Conservation (phyloP, 2,113 vertebrate species). For the Sapayoa aenigma region DNA sequence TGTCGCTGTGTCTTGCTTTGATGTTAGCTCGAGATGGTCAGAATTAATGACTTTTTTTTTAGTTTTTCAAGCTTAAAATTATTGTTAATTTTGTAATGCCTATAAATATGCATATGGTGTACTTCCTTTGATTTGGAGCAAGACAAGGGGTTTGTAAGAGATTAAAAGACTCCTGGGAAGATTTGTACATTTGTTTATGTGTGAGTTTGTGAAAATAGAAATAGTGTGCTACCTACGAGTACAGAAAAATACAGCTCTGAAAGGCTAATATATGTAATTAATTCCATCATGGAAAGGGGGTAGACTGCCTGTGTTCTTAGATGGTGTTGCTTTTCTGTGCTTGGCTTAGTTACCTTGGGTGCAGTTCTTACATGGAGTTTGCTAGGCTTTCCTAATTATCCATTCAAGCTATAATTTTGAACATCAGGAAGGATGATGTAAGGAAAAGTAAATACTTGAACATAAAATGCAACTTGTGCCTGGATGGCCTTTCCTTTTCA, state of each 20-base stretch:
- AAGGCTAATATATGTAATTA: not conserved
- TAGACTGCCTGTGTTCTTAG: not conserved
- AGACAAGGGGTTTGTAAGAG: not conserved
- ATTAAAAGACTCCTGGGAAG: not conserved
- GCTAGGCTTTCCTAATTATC: not conserved
- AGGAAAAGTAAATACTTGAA: not conserved
- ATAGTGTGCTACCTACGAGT: not conserved
- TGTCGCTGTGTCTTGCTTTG: not conserved
- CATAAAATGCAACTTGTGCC: not conserved
- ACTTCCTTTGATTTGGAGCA: not conserved
- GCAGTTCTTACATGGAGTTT: not conserved
- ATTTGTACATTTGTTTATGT: not conserved
- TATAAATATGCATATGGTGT: not conserved
- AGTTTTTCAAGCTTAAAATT: not conserved
- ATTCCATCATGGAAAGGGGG: not conserved
- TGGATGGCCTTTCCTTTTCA: not conserved
- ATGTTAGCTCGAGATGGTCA: not conserved
- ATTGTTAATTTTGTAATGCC: not conserved
- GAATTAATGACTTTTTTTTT: not conserved
- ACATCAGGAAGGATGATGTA: too few species aligned
- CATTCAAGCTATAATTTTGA: not conserved
- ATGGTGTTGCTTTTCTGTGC: not conserved
- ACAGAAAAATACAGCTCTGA: not conserved
- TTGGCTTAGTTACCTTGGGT: not conserved
- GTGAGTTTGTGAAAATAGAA: not conserved